Conservation (phyloP, 2,113 vertebrate genomes). For the Dolichallabes microphthalmus region DNA sequence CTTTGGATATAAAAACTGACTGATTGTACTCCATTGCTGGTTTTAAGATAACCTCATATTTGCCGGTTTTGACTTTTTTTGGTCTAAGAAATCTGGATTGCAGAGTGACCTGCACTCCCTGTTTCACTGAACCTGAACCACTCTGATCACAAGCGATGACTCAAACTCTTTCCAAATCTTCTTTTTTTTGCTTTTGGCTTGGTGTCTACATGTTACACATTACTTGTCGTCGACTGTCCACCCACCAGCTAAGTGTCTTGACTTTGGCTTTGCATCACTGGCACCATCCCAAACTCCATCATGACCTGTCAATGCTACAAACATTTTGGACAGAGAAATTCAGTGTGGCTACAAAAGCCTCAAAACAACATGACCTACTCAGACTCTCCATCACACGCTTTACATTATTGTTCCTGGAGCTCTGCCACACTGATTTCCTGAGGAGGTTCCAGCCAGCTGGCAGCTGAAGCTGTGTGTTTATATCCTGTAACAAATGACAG, state of each 20-base stretch:
- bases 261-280: slow-evolving; percentile 15
- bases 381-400: slow-evolving; percentile 32
- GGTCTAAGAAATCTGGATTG: neutral
- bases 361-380: slow-evolving; percentile 4
- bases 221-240: slow-evolving; percentile 3
- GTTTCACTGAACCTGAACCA: slow-evolving; percentile 2
- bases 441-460: slow-evolving; percentile 16
- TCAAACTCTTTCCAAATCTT: neutral
- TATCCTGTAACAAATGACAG: slow-evolving; percentile 5
- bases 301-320: slow-evolving; percentile 21
- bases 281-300: slow-evolving; percentile 20
- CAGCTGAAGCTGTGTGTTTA: slow-evolving; percentile 11
- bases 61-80: neutral
- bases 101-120: neutral
- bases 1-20: neutral
- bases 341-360: slow-evolving; percentile 13
- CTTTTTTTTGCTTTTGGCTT: slow-evolving; percentile 11
- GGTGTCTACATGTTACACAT: neutral
- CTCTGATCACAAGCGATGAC: neutral
- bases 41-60: neutral
- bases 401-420: slow-evolving; percentile 31
- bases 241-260: slow-evolving; percentile 8
- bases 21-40: neutral
- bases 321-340: slow-evolving; percentile 26
- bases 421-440: slow-evolving; percentile 30